Percentiles rank a stretch among this genome's conserved stretches.
These are phyloP conservation scores for Pyralis farinalis DNA, from an alignment of 2,888 invertebrate genomes.

Conservation along the genomic window DNA sequence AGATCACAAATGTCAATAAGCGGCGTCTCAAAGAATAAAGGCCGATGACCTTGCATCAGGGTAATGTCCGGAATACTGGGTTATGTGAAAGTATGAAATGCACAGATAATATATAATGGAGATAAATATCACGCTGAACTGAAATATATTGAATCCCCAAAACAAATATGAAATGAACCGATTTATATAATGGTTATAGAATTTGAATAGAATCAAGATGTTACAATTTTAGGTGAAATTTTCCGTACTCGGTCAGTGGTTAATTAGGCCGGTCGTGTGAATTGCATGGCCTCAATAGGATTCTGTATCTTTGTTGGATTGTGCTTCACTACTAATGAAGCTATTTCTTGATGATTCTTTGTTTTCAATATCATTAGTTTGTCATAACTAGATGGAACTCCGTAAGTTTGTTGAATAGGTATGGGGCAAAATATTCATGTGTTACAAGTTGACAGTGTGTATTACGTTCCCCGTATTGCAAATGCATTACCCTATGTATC, in stretches of 20 bases:
- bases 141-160: slow-evolving; percentile 17
- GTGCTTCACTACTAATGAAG: slow-evolving; percentile 13
- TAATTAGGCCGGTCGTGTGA: slow-evolving; percentile 46
- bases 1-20: slow-evolving; percentile 6
- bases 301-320: slow-evolving; percentile 26
- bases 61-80: background rate
- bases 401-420: too few species aligned
- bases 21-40: slow-evolving; percentile 3
- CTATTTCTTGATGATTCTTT: too few species aligned
- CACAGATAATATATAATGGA: slow-evolving; percentile 14
- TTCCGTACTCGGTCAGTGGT: slow-evolving; percentile 25
- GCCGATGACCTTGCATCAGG: slow-evolving; percentile 4
- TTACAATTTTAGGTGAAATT: slow-evolving; percentile 37
- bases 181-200: slow-evolving; percentile 27
- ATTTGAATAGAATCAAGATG: slow-evolving; percentile 38
- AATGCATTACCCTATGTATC: too few species aligned
- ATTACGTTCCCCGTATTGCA: too few species aligned
- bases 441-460: too few species aligned
- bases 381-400: too few species aligned
- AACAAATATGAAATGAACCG: slow-evolving; percentile 10
- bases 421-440: too few species aligned
- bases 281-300: slow-evolving; percentile 34
- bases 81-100: slow-evolving; percentile 8
- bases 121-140: slow-evolving; percentile 26
- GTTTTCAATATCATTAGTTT: too few species aligned